phyloP scores from a whole-genome alignment of 1,140 invertebrate genomes.

The Aphelenchoides fujianensis region DNA sequence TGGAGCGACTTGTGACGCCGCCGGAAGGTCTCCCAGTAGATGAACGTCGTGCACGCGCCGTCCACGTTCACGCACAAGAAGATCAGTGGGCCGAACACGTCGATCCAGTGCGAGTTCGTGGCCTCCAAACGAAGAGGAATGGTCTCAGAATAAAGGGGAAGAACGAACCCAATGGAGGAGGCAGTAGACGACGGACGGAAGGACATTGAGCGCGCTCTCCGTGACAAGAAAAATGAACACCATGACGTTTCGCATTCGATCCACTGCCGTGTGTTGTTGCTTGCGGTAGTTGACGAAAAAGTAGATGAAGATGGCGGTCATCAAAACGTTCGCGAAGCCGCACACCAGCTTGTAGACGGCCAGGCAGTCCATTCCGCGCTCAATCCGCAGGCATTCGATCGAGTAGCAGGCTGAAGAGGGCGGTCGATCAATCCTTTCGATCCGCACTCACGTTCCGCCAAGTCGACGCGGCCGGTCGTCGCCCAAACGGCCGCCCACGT shows the following conservation, averaged over 20 bases:
- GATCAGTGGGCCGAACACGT: neutral
- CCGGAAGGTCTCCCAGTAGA: neutral
- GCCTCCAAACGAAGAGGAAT: neutral
- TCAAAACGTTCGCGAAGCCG: slow-evolving; percentile 4
- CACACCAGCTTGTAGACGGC: neutral
- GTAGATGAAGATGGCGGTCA: neutral
- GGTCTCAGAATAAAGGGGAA: neutral
- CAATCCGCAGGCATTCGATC: neutral
- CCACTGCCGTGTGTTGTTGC: neutral
- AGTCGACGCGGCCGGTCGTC: neutral
- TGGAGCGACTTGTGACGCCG: neutral
- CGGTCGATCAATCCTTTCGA: neutral
- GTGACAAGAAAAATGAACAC: slow-evolving; percentile 4
- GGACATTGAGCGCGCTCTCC: neutral
- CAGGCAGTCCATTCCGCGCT: neutral
- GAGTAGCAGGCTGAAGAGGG: neutral
- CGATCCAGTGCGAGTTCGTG: neutral
- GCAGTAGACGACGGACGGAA: neutral
- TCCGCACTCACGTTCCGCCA: neutral
- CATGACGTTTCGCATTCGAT: neutral
- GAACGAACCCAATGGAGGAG: neutral
- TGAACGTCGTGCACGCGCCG: neutral
- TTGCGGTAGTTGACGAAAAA: neutral
- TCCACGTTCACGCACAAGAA: slow-evolving; percentile 3
- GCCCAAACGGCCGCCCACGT: neutral